Percentiles rank a stretch among this genome's conserved stretches.
Evolutionary conservation across 2,888 invertebrate species (phyloP).

Genomic region (Eupelmus urozonus): DNA sequence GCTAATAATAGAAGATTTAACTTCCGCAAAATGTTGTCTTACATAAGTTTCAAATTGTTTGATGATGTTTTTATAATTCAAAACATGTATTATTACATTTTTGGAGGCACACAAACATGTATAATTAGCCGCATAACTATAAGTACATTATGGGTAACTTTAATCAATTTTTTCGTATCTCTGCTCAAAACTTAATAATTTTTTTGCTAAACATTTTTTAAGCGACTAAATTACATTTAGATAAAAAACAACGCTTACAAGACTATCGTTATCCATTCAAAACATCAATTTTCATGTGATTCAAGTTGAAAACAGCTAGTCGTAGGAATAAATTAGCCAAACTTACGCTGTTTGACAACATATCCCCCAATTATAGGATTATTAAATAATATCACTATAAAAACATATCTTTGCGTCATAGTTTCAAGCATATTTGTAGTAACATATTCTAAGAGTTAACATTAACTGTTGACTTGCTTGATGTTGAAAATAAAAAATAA

Average conservation of each 20-base stretch:
- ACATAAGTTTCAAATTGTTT: constrained; percentile 11
- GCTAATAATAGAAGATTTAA: constrained; percentile 7
- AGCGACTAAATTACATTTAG: constrained; percentile 19
- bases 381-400: too few species aligned
- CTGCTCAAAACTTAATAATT: constrained; percentile 4
- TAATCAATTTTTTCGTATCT: neutral
- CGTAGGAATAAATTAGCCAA: too few species aligned
- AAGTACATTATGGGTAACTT: constrained; percentile 12
- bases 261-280: constrained; percentile 45
- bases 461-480: neutral
- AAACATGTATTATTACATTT: constrained; percentile 25
- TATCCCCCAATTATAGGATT: too few species aligned
- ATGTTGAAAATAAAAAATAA: constrained; percentile 13
- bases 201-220: constrained; percentile 10
- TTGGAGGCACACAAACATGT: neutral
- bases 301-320: constrained; percentile 21
- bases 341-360: too few species aligned
- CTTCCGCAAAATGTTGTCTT: constrained; percentile 2
- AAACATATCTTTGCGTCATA: too few species aligned
- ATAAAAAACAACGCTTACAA: constrained; percentile 20
- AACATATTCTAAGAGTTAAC: constrained; percentile 24
- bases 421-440: too few species aligned
- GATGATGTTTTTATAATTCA: constrained; percentile 10
- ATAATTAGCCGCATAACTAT: constrained; percentile 5
- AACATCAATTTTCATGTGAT: constrained; percentile 56